Percentiles rank a stretch among this genome's conserved stretches.
Conservation (phyloP, 1,140 invertebrate genomes). For the Ceratina japonica region DNA sequence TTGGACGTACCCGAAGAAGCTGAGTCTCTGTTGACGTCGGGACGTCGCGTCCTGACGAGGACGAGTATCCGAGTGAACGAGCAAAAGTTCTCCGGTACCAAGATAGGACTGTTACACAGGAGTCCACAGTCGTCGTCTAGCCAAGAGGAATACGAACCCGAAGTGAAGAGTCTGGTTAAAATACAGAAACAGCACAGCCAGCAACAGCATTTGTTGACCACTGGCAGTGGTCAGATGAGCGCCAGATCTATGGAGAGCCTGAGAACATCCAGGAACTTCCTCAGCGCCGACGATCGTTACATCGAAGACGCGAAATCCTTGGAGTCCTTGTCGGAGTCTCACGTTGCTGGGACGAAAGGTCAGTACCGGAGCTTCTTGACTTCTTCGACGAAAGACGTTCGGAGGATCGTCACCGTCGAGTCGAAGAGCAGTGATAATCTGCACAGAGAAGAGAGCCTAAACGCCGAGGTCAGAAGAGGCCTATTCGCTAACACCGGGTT, state of each 20-base stretch:
- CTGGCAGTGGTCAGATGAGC: slow-evolving; percentile 79
- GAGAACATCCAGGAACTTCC: slow-evolving; percentile 74
- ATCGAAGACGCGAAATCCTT: slow-evolving; percentile 74
- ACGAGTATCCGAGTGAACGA: slow-evolving; percentile 70
- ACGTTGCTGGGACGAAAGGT: slow-evolving; percentile 78
- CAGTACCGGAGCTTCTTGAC: slow-evolving; percentile 81
- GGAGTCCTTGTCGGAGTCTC: slow-evolving; percentile 78
- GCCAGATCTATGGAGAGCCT: slow-evolving; percentile 86
- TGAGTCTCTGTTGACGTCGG: not conserved
- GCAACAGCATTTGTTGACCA: slow-evolving; percentile 81
- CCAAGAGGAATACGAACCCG: slow-evolving; percentile 84
- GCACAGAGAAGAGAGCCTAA: slow-evolving; percentile 80
- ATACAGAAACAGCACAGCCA: slow-evolving; percentile 78
- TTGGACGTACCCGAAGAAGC: slow-evolving; percentile 50
- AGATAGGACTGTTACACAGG: slow-evolving; percentile 80
- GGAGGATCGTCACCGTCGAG: slow-evolving; percentile 79
- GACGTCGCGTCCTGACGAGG: slow-evolving; percentile 10
- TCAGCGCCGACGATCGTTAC: slow-evolving; percentile 73
- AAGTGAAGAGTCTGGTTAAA: slow-evolving; percentile 71
- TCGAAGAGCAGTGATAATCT: slow-evolving; percentile 81
- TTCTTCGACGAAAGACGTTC: slow-evolving; percentile 83
- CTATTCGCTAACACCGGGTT: slow-evolving; percentile 83
- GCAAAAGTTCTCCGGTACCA: slow-evolving; percentile 60
- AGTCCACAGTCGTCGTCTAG: slow-evolving; percentile 86
- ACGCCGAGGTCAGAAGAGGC: slow-evolving; percentile 83